Percentiles rank a stretch among this genome's conserved stretches.
These are phyloP conservation scores for Oryzias javanicus DNA, from an alignment of 2,113 vertebrate species.

Conservation along the genomic window DNA sequence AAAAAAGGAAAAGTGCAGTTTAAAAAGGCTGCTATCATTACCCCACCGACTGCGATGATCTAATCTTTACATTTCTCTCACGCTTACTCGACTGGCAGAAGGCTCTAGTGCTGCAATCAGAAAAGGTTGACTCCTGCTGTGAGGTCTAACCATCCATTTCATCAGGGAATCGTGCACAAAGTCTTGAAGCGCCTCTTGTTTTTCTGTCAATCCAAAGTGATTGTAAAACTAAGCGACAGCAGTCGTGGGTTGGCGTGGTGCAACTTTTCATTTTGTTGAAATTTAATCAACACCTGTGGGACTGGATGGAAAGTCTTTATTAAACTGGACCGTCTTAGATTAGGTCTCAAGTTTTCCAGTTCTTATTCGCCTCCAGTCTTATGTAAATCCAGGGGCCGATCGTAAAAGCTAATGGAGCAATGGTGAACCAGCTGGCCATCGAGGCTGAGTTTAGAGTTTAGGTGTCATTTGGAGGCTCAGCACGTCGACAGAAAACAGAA, in stretches of 20 bases:
- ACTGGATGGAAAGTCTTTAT: slow-evolving; percentile 19
- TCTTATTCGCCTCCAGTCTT: slow-evolving; percentile 37
- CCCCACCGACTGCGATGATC: no score
- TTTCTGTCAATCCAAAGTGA: slow-evolving; percentile 16
- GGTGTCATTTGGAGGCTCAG: slow-evolving; percentile 42
- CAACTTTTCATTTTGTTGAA: slow-evolving; percentile 18
- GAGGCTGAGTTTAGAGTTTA: slow-evolving; percentile 34
- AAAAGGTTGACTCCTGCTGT: slow-evolving; percentile 41
- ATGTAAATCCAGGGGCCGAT: slow-evolving; percentile 55
- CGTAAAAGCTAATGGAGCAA: slow-evolving; percentile 62
- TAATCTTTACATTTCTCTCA: no score
- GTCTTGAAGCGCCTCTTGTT: background rate
- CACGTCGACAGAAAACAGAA: slow-evolving; percentile 42
- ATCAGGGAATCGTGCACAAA: slow-evolving; percentile 20
- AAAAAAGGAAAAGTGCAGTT: no score
- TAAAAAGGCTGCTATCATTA: no score
- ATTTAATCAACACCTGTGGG: slow-evolving; percentile 36
- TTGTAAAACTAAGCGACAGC: no score
- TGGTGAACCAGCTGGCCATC: slow-evolving; percentile 52
- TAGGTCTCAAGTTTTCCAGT: slow-evolving; percentile 47
- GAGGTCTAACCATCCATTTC: slow-evolving; percentile 26
- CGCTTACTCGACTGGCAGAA: slow-evolving; percentile 19
- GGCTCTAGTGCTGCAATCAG: slow-evolving; percentile 52
- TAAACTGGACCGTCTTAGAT: slow-evolving; percentile 23
- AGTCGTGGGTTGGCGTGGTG: no score